Percentiles rank a stretch among this genome's conserved stretches.
Conservation (phyloP, 35 echinoderm and acorn worm genomes). For the Apostichopus japonicus region DNA sequence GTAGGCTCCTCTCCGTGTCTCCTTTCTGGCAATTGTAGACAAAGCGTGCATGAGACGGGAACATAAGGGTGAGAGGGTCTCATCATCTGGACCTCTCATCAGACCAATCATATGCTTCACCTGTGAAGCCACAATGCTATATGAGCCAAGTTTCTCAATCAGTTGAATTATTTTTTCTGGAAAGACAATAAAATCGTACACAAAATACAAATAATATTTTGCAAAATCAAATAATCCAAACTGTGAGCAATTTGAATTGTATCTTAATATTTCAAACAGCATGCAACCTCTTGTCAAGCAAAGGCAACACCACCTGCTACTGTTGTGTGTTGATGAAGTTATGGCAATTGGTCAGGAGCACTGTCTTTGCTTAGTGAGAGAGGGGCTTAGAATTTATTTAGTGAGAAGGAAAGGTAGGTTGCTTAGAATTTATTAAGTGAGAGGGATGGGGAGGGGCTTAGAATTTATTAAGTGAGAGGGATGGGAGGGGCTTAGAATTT, state of each 20-base stretch:
- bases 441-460: no score
- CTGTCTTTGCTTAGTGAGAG: no score
- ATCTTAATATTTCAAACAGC: neutral
- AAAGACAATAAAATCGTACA: neutral
- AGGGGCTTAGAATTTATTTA: no score
- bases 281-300: no score
- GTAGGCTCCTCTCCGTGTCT: slow-evolving; percentile 78
- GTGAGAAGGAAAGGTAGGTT: no score
- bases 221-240: neutral
- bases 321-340: no score
- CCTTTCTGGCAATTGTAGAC: slow-evolving; percentile 91
- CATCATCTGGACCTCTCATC: slow-evolving; percentile 86
- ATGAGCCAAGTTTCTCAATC: slow-evolving; percentile 80
- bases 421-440: no score
- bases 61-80: slow-evolving; percentile 73
- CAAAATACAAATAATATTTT: no score
- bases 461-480: no score
- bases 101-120: slow-evolving; percentile 90
- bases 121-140: slow-evolving; percentile 89
- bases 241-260: neutral
- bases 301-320: no score
- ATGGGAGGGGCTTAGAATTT: no score
- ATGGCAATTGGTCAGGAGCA: no score
- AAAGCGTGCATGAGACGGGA: slow-evolving; percentile 80
- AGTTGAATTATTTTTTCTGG: slow-evolving; percentile 86